Base-by-base conservation (phyloP, 2,113 vertebrate genomes). In the Cryptomyrus ogoouensis region DNA sequence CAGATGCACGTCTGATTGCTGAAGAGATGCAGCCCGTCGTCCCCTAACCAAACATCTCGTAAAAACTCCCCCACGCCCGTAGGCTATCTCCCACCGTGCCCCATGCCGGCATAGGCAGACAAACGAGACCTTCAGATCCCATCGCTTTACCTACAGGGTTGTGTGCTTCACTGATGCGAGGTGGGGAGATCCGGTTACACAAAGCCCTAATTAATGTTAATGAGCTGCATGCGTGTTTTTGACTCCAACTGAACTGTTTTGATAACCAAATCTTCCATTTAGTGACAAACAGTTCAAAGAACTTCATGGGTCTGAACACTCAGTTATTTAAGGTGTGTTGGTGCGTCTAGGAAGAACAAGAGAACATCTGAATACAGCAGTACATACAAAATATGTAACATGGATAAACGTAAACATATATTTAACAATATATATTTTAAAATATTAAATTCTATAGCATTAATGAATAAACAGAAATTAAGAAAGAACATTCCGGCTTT, bases 141-240 rank as follows among this genome's bases (percentile, higher is more conserved):
- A 0, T 24, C 35, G 27, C 4, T 58, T 12, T 52, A 50, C 87
- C 87, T 70, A 31, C 88, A 70, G 44, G 56, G 62, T 44, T 19
- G 56, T 24, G 85, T 53, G 53, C 53, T 66, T 13, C 6, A 17
- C 24, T 88, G 62, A 19, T 84, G 50, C 42, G 5, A 89, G 9
- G 1, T 3, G 35, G 3, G 39, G 10, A 9, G 49, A 89, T 89
- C 89, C 50, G 5, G 80, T 89, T 84, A 89, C 89, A 84, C 35
- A 62, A 58, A 89, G 74, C 56, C 31, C 84, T 84, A 83, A 89
- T 89, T 89, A 83, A 56, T 52, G 24, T 46, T 12, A 88, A 58
- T 52, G 44, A 80, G n/a, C 87, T 2, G 50, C 42, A 13, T 27
- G 15, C 3, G 10, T 19, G 27, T 58, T 89, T 87, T 87, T n/a